Evolutionary conservation across 2,113 vertebrate genomes (phyloP).

Genomic region (Crotalus tigris): DNA sequence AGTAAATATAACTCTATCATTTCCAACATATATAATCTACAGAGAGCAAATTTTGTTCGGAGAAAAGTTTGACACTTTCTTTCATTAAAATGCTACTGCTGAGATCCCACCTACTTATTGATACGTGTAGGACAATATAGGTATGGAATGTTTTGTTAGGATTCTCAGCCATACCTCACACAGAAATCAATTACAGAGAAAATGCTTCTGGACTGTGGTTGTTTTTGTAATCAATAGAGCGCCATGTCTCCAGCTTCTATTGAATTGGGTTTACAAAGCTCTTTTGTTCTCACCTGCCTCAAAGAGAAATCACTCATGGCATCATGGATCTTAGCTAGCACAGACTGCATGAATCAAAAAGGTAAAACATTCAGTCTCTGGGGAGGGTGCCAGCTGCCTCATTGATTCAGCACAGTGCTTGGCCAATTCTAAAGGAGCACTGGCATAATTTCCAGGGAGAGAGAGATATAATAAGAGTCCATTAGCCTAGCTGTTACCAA

Average conservation of each 20-base stretch:
- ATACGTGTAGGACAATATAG: constrained; percentile 60
- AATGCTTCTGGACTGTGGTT: constrained; percentile 59
- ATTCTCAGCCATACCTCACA: constrained; percentile 52
- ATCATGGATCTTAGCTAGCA: constrained; percentile 63
- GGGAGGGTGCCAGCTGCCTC: constrained; percentile 74
- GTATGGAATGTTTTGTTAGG: constrained; percentile 45
- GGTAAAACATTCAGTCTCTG: constrained; percentile 63
- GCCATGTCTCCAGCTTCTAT: constrained; percentile 61
- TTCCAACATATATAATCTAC: background rate
- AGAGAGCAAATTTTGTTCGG: constrained; percentile 33
- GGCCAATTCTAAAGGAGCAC: constrained; percentile 63
- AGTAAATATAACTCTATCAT: background rate
- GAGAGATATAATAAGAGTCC: constrained; percentile 67
- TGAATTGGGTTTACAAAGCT: constrained; percentile 74
- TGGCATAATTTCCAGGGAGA: constrained; percentile 68
- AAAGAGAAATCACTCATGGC: constrained; percentile 72
- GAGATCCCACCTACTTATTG: constrained; percentile 56
- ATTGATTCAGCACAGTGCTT: constrained; percentile 68
- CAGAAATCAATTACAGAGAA: constrained; percentile 67
- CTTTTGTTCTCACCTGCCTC: constrained; percentile 76
- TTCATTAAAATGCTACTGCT: constrained; percentile 52
- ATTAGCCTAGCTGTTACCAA: constrained; percentile 66
- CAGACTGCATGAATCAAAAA: constrained; percentile 71
- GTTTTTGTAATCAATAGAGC: constrained; percentile 68
- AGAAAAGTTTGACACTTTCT: constrained; percentile 52